Conservation (phyloP, 2,797 vertebrate genomes). For the Tragopan temminckii region DNA sequence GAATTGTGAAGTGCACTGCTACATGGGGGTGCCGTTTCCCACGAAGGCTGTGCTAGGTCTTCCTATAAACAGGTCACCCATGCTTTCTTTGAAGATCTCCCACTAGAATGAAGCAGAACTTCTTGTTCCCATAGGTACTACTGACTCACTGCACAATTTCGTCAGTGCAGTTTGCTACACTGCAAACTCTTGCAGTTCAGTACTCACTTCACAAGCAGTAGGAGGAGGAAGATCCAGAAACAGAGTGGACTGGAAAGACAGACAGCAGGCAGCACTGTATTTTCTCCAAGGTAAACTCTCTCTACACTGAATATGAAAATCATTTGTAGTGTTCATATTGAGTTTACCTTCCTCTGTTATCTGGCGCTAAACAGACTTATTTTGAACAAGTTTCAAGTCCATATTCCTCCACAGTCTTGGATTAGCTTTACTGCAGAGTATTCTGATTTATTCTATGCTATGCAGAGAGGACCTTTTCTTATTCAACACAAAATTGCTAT, state of each 20-base stretch:
- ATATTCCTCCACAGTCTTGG: conserved; percentile 12
- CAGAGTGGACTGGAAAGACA: not conserved
- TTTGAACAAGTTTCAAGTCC: conserved; percentile 36
- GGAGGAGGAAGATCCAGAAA: not conserved
- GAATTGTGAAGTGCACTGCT: not conserved
- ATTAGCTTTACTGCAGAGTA: not conserved
- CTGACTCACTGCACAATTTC: not conserved
- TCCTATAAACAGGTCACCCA: not conserved
- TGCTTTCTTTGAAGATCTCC: not conserved
- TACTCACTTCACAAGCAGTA: not conserved
- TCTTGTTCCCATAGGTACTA: not conserved
- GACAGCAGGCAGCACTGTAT: accelerated
- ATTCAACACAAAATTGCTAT: conserved; percentile 71
- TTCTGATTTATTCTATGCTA: conserved; percentile 52
- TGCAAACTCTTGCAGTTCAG: not conserved
- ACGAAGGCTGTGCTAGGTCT: not conserved
- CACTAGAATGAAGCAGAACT: not conserved
- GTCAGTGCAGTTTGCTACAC: not conserved
- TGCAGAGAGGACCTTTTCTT: conserved; percentile 54
- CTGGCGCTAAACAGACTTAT: conserved; percentile 47
- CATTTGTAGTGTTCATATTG: not conserved
- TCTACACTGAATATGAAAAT: not conserved
- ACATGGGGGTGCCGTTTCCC: accelerated
- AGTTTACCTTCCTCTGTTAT: not conserved
- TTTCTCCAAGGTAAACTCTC: not conserved